These are phyloP conservation scores for Seriola aureovittata DNA, from an alignment of 2,113 vertebrate genomes.

Conservation along the genomic window DNA sequence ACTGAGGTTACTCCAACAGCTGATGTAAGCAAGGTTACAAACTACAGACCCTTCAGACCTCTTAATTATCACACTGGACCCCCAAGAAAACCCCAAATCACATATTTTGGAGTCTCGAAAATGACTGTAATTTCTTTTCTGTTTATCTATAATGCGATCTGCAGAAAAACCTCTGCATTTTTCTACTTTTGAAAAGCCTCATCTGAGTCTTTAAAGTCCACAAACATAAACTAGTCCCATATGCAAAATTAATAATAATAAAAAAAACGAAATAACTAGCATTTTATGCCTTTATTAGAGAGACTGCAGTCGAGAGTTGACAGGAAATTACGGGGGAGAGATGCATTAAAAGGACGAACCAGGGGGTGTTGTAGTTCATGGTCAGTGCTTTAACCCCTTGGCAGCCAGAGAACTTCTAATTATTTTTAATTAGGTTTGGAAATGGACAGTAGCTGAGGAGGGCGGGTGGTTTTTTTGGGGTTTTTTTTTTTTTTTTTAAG, in stretches of 20 bases:
- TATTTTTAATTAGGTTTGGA: neutral
- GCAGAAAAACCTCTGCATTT: neutral
- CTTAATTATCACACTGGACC: neutral
- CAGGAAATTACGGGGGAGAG: neutral
- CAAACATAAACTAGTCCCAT: neutral
- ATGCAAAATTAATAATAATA: neutral
- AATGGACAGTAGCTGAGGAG: neutral
- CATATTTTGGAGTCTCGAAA: neutral
- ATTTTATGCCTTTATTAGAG: neutral
- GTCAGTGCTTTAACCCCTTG: neutral
- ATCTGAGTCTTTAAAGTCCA: neutral
- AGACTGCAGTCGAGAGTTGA: neutral
- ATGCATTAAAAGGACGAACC: neutral
- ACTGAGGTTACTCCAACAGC: too few species aligned
- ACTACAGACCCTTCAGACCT: neutral
- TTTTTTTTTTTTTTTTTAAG: too few species aligned
- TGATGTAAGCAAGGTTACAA: neutral
- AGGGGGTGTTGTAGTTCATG: too few species aligned
- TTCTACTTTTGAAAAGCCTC: neutral
- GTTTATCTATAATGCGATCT: neutral
- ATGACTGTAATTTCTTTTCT: neutral
- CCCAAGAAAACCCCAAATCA: neutral
- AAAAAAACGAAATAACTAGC: too few species aligned
- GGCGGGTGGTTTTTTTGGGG: too few species aligned
- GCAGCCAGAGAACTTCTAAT: neutral